Base-by-base conservation (phyloP, 1,140 invertebrate genomes). In the Lasaia peninsularis region DNA sequence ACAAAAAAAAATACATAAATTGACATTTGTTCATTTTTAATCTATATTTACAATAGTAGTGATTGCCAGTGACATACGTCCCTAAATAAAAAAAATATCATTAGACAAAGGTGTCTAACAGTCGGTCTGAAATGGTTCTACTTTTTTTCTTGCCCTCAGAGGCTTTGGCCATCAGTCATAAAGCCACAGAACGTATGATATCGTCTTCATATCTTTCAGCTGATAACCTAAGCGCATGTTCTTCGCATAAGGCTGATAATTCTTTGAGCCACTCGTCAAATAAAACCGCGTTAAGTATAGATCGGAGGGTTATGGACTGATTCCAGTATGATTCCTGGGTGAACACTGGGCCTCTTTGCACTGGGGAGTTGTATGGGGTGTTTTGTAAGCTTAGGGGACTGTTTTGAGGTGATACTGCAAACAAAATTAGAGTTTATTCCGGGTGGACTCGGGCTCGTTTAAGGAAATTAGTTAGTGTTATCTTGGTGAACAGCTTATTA, bases 241-340 rank as follows among this genome's bases (percentile, higher is more conserved):
- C 97, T 86, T 97, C 96, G 58, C 96, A 94, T 48, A 98, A 92
- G 11, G 97, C 96, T 0, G 97, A 95, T 37, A 98, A 87, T 89
- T 98, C 97, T 86, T 98, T 97, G 0, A 98, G 88, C 95, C 97
- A 98, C 81, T 98, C 97, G 71, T 97, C 95, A 50, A 98, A 88
- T 52, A 98, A 85, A 3, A 98, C 93, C n/a, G 96, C 96, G 86
- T 96, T 90, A 4, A 90, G 64, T 51, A 89, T 74, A 2, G 80
- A 75, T 0, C 79, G 80, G 2, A 83, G 69, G 0, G 77, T 78
- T 0, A 80, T 80, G 1, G 89, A 86, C 52, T 88, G 84, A 62
- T 86, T 87, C 89, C 89, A 90, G 37, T 86, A 88, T 0, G 71
- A 62, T 52, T 86, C 83, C 54, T 86, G 75, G 1, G 78, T 86